phyloP scores from a whole-genome alignment of 2,797 vertebrate species.

The Chelon auratus region DNA sequence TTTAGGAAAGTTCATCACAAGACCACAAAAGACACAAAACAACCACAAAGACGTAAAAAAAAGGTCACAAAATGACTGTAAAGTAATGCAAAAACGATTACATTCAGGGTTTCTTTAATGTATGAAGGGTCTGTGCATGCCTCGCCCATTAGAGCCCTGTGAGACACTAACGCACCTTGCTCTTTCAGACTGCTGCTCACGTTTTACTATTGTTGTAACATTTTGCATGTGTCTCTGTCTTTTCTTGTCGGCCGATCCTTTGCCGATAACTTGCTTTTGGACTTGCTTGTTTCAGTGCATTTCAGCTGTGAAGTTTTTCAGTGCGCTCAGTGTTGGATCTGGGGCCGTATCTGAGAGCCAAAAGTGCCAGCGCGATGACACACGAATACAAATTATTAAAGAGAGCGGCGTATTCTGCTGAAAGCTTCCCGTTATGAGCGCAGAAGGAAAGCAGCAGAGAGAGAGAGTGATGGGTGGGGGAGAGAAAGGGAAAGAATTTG shows the following conservation, averaged over 20 bases:
- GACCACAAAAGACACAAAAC: background rate
- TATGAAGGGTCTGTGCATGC: background rate
- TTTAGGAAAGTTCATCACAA: background rate
- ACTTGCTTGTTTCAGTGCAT: conserved; percentile 29
- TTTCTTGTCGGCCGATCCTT: conserved; percentile 40
- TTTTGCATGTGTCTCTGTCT: conserved; percentile 16
- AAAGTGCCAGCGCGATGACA: conserved; percentile 66
- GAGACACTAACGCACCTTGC: conserved; percentile 18
- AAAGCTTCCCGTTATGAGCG: conserved; percentile 64
- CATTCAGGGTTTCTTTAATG: background rate
- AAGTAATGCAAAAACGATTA: background rate
- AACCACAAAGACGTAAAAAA: background rate
- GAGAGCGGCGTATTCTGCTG: conserved; percentile 64
- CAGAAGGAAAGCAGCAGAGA: conserved; percentile 40
- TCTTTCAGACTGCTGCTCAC: conserved; percentile 20
- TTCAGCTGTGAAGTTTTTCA: conserved; percentile 42
- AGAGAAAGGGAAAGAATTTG: conserved; percentile 1
- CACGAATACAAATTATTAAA: conserved; percentile 78
- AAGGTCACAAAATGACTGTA: background rate
- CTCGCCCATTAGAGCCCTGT: background rate
- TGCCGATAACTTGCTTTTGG: conserved; percentile 40
- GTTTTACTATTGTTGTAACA: background rate
- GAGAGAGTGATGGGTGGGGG: background rate
- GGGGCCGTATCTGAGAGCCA: conserved; percentile 64
- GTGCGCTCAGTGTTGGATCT: conserved; percentile 52